A percentile compares a stretch with the other conserved stretches of the same genome.
Evolutionary conservation across 2,113 vertebrate species (phyloP).

Genomic region (Podocnemis expansa): DNA sequence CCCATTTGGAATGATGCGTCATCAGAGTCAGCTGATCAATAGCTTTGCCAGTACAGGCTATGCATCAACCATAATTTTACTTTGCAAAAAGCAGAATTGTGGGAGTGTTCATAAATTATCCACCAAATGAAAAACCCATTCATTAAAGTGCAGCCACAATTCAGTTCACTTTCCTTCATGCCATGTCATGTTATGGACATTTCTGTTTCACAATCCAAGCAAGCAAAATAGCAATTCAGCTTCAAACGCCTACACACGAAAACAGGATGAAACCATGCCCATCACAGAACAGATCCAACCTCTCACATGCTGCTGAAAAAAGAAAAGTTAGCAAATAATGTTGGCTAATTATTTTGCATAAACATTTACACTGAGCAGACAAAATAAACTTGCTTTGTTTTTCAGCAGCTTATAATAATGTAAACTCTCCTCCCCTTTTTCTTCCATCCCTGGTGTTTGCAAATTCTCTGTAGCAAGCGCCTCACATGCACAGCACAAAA

Average conservation of each 20-base stretch:
- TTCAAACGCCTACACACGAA: conserved; percentile 65
- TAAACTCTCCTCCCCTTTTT: background rate
- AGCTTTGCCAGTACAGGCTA: background rate
- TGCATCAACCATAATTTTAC: background rate
- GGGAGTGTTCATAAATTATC: conserved; percentile 27
- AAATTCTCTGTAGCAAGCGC: conserved; percentile 50
- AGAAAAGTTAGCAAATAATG: conserved; percentile 64
- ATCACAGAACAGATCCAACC: conserved; percentile 59
- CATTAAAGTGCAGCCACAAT: conserved; percentile 57
- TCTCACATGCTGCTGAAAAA: conserved; percentile 47
- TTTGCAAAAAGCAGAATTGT: conserved; percentile 40
- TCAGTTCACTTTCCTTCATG: conserved; percentile 48
- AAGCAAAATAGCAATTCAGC: conserved; percentile 60
- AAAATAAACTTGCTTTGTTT: conserved; percentile 28
- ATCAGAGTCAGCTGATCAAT: background rate
- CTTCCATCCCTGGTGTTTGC: conserved; percentile 7
- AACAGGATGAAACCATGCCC: conserved; percentile 55
- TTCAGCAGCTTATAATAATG: background rate
- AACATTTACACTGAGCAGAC: conserved; percentile 43
- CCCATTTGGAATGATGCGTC: conserved; percentile 10
- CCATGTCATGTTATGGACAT: conserved; percentile 41
- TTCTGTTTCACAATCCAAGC: conserved; percentile 63
- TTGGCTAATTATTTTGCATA: conserved; percentile 30
- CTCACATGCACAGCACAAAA: conserved; percentile 4
- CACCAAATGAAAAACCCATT: background rate